Conservation (phyloP, 2,113 vertebrate genomes). For the Nanger granti region DNA sequence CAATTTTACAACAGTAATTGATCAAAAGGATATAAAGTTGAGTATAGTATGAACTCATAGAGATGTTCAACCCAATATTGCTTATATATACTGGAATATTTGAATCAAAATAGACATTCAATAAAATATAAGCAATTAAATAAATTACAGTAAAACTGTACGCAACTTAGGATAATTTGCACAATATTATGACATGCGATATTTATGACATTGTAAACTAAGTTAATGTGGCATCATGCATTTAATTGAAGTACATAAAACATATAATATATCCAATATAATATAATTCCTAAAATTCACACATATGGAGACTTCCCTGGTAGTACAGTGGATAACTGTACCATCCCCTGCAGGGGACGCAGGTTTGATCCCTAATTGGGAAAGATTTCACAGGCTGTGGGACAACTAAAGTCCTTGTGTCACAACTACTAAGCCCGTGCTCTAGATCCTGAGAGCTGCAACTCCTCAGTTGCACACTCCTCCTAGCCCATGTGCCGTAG, state of each 20-base stretch:
- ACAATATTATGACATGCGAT: not conserved
- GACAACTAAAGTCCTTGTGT: not conserved
- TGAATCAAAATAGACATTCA: not conserved
- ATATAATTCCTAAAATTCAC: not conserved
- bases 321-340: not conserved
- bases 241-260: not conserved
- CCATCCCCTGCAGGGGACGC: not conserved
- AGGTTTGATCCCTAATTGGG: not conserved
- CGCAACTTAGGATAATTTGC: not conserved
- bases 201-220: not conserved
- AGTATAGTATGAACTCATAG: not conserved
- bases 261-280: not conserved
- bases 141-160: not conserved
- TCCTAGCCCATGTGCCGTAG: too few relatives aligned
- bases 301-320: not conserved
- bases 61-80: not conserved
- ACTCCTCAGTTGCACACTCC: not conserved
- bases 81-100: not conserved
- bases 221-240: not conserved
- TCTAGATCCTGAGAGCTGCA: not conserved
- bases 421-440: not conserved
- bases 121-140: not conserved
- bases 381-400: not conserved
- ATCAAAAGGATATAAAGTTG: not conserved
- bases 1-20: not conserved